Evolutionary conservation across 2,888 invertebrate species (phyloP).

Genomic region (Callinectes sapidus): DNA sequence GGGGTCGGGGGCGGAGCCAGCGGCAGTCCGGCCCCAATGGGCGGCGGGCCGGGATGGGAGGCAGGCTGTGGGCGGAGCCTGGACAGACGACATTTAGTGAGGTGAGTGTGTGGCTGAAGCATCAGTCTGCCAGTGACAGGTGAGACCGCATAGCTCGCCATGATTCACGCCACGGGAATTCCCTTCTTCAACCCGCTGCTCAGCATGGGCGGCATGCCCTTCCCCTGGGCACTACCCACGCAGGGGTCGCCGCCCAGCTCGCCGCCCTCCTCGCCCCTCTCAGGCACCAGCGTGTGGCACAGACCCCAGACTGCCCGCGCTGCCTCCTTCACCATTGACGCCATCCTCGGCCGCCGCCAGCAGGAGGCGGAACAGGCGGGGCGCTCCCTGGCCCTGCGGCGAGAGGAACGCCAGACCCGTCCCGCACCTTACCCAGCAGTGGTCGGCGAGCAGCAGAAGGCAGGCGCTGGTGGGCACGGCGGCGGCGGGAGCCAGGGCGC

Average conservation of each 20-base stretch:
- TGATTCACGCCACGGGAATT: slow-evolving; percentile 71
- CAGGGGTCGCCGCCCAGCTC: slow-evolving; percentile 69
- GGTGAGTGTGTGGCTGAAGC: slow-evolving; percentile 42
- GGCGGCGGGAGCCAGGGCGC: slow-evolving; percentile 35
- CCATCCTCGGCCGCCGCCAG: slow-evolving; percentile 70
- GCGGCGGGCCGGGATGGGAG: slow-evolving; percentile 22
- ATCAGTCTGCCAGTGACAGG: slow-evolving; percentile 62
- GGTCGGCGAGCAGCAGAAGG: slow-evolving; percentile 41
- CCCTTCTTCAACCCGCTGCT: slow-evolving; percentile 71
- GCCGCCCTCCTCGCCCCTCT: slow-evolving; percentile 61
- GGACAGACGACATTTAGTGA: slow-evolving; percentile 44
- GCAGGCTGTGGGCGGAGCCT: slow-evolving; percentile 57
- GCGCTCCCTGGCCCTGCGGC: slow-evolving; percentile 48
- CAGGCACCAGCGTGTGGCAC: slow-evolving; percentile 54
- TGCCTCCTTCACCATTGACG: slow-evolving; percentile 73
- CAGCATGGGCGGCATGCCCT: slow-evolving; percentile 65
- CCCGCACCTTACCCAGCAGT: slow-evolving; percentile 63
- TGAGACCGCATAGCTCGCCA: slow-evolving; percentile 41
- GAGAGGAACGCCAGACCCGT: slow-evolving; percentile 57
- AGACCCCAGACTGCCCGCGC: slow-evolving; percentile 61
- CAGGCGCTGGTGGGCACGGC: slow-evolving; percentile 32
- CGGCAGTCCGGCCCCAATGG: slow-evolving; percentile 1
- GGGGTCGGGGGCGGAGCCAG: slow-evolving; percentile 27
- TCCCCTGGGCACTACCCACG: slow-evolving; percentile 65
- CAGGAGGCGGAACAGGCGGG: slow-evolving; percentile 58